phyloP scores from a whole-genome alignment of 2,888 invertebrate genomes.

The Fragum whitleyi region DNA sequence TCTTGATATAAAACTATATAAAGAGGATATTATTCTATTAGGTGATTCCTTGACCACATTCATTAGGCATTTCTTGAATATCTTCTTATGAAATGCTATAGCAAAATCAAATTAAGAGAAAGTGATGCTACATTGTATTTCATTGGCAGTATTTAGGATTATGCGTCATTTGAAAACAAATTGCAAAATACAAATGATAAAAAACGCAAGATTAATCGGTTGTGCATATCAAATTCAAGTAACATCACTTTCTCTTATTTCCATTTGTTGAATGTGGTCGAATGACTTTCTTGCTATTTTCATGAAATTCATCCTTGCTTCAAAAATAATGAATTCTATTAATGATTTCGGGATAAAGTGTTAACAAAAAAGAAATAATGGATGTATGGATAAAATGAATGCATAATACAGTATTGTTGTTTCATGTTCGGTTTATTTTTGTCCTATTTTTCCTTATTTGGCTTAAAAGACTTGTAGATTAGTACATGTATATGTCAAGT shows the following conservation, averaged over 20 bases:
- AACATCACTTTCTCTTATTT: too few relatives aligned
- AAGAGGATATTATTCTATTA: neutral
- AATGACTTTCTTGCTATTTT: neutral
- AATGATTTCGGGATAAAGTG: neutral
- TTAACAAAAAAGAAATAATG: conserved; percentile 32
- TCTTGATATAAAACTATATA: neutral
- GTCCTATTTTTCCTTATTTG: conserved; percentile 44
- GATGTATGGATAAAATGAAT: conserved; percentile 75
- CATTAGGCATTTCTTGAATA: too few relatives aligned
- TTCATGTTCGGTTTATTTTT: conserved; percentile 52
- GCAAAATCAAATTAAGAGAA: too few relatives aligned
- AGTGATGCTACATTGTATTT: too few relatives aligned
- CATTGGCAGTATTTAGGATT: too few relatives aligned
- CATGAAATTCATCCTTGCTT: conserved; percentile 18
- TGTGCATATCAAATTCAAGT: too few relatives aligned
- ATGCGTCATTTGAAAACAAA: too few relatives aligned
- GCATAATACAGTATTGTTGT: conserved; percentile 62
- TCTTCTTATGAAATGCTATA: too few relatives aligned
- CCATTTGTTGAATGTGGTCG: neutral
- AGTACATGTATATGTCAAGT: conserved; percentile 4
- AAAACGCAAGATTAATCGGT: too few relatives aligned
- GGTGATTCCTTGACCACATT: neutral
- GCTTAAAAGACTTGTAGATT: conserved; percentile 35
- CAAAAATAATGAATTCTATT: neutral
- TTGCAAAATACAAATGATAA: too few relatives aligned